Evolutionary conservation across 2,797 vertebrate species (phyloP).

Genomic region (Enteromius trimaculatus): DNA sequence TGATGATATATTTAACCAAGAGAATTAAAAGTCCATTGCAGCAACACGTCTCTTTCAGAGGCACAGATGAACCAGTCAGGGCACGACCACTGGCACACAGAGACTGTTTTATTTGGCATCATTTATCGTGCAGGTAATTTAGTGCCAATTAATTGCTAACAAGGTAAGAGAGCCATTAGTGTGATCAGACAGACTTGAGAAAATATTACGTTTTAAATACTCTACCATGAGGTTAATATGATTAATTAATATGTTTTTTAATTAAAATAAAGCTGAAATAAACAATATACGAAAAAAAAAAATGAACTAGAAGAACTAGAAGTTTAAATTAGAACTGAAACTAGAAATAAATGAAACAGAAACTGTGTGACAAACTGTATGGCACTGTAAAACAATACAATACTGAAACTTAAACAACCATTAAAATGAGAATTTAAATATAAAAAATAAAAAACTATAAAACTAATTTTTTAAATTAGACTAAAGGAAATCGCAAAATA

Average conservation of each 20-base stretch:
- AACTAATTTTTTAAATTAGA: no score
- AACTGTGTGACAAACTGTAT: neutral
- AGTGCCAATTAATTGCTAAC: neutral
- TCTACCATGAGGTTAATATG: neutral
- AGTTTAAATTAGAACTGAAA: neutral
- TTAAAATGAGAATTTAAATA: neutral
- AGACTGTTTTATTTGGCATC: neutral
- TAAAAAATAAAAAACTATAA: no score
- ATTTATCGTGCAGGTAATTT: neutral
- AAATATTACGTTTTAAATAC: neutral
- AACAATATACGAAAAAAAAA: neutral
- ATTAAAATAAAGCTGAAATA: neutral
- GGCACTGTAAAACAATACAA: neutral
- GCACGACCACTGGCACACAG: neutral
- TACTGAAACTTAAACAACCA: neutral
- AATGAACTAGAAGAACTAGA: no score
- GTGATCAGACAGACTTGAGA: neutral
- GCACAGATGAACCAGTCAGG: slow-evolving; percentile 7
- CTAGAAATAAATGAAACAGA: neutral
- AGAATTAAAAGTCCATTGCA: slow-evolving; percentile 4
- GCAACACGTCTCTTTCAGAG: neutral
- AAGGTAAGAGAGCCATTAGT: neutral
- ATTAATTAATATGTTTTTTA: neutral
- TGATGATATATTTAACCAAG: neutral
- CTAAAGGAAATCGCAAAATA: neutral